Conservation (phyloP, 2,888 invertebrate genomes). For the Embidobia sp. region DNA sequence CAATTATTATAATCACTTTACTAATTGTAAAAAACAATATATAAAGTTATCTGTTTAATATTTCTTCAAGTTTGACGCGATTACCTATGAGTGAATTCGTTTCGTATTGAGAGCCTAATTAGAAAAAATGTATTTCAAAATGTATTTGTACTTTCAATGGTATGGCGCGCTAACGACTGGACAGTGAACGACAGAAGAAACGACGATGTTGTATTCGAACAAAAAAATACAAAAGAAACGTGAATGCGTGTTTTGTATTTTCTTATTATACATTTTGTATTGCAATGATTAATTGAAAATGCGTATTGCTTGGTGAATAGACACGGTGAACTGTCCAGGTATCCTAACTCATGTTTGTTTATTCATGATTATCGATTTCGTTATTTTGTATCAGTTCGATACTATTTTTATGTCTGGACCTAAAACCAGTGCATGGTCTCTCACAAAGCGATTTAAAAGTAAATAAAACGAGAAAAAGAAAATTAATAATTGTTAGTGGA, state of each 20-base stretch:
- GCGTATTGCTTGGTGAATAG: constrained; percentile 25
- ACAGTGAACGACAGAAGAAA: constrained; percentile 33
- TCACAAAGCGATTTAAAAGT: constrained; percentile 1
- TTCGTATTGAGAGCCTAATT: constrained; percentile 20
- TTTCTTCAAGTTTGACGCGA: constrained; percentile 26
- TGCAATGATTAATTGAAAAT: constrained; percentile 7
- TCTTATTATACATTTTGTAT: constrained; percentile 21
- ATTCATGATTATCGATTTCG: too few species aligned
- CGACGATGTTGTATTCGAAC: background rate
- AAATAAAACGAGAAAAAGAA: background rate
- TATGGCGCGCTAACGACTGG: constrained; percentile 22
- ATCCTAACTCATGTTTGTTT: too few species aligned
- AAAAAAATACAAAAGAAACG: too few species aligned
- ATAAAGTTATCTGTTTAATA: too few species aligned
- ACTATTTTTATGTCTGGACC: constrained; percentile 7
- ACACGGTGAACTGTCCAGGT: constrained; percentile 21
- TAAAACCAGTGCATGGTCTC: constrained; percentile 9
- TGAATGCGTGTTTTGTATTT: background rate
- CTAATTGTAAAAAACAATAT: too few species aligned
- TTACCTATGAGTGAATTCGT: constrained; percentile 11
- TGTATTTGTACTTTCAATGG: constrained; percentile 55
- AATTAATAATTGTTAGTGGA: background rate
- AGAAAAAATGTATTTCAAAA: constrained; percentile 23
- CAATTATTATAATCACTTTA: too few species aligned
- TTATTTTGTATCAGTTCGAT: constrained; percentile 20